Percentiles rank a stretch among this genome's conserved stretches.
Evolutionary conservation across 2,113 vertebrate genomes (phyloP).

Genomic region (Montifringilla adamsi): DNA sequence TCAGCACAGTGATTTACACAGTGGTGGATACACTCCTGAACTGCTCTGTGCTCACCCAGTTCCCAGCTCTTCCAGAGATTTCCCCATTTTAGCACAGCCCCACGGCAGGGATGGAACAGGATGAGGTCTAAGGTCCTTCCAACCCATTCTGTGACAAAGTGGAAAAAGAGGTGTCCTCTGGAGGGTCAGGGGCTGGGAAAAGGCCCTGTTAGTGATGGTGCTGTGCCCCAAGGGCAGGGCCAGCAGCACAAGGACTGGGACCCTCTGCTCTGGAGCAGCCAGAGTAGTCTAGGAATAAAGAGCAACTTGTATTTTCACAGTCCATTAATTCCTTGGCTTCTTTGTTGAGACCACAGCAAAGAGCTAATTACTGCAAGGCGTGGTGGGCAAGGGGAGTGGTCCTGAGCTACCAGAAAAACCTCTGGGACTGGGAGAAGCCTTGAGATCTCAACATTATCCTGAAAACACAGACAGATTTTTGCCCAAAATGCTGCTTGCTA

Average conservation of each 20-base stretch:
- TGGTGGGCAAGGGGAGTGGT: neutral
- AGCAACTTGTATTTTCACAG: neutral
- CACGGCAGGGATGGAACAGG: neutral
- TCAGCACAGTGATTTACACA: neutral
- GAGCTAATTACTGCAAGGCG: neutral
- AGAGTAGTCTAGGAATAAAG: neutral
- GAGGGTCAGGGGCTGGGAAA: neutral
- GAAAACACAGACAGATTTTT: neutral
- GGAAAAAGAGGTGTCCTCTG: neutral
- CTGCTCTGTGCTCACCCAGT: neutral
- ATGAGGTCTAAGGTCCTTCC: neutral
- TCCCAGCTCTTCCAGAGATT: neutral
- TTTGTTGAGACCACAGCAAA: neutral
- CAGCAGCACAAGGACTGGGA: neutral
- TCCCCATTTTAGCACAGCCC: neutral
- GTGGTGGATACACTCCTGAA: accelerated
- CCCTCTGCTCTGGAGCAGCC: neutral
- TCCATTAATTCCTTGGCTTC: neutral
- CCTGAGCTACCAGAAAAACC: neutral
- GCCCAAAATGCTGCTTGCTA: neutral
- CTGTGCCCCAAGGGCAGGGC: neutral
- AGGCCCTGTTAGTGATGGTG: neutral
- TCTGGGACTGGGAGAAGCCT: neutral
- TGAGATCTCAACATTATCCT: neutral
- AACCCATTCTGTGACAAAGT: neutral